These are phyloP conservation scores for Marronus borbonicus DNA, from an alignment of 2,888 invertebrate genomes.

Conservation along the genomic window DNA sequence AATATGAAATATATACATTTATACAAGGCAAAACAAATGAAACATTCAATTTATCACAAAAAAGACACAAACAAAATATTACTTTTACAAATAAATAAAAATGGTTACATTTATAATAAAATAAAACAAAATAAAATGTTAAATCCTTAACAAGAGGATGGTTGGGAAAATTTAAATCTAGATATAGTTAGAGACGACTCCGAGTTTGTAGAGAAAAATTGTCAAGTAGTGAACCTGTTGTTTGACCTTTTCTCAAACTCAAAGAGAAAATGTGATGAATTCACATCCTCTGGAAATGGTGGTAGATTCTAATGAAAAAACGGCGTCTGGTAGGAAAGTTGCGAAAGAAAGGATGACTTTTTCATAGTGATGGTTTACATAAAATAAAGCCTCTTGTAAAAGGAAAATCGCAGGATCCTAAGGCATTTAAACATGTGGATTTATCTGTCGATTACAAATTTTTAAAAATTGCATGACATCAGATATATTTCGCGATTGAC, in stretches of 20 bases:
- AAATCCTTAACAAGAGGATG: neutral
- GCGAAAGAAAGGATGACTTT: neutral
- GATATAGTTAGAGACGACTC: neutral
- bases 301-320: conserved; percentile 1
- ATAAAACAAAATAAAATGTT: too few species aligned
- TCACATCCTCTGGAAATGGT: neutral
- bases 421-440: conserved; percentile 30
- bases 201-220: neutral
- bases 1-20: too few species aligned
- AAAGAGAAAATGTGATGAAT: conserved; percentile 1
- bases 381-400: conserved; percentile 20
- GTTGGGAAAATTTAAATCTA: conserved; percentile 10
- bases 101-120: too few species aligned
- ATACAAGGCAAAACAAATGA: too few species aligned
- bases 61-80: too few species aligned
- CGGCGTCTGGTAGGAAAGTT: conserved; percentile 16
- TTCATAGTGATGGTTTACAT: conserved; percentile 15
- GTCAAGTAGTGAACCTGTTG: neutral
- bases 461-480: conserved; percentile 8
- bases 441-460: conserved; percentile 31
- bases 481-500: conserved; percentile 1
- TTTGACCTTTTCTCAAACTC: neutral
- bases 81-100: too few species aligned
- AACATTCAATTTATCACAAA: too few species aligned
- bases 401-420: conserved; percentile 30